These are phyloP conservation scores for Acronicta leporina DNA, from an alignment of 2,888 invertebrate genomes.

Conservation along the genomic window DNA sequence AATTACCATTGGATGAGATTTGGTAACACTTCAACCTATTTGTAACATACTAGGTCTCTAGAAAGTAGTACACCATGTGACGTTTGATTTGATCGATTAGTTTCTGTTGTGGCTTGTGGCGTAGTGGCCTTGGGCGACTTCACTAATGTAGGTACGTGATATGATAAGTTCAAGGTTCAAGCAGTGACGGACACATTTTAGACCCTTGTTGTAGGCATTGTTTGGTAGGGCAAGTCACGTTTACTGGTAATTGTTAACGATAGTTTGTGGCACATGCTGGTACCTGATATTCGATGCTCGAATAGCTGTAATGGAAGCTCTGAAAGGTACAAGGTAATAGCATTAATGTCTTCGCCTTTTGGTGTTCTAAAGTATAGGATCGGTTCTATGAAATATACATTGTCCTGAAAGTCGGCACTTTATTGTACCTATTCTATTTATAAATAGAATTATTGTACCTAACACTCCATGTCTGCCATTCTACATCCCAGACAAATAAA, in stretches of 20 bases:
- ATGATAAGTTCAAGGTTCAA: slow-evolving; percentile 73
- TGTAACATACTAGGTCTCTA: slow-evolving; percentile 22
- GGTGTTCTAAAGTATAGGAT: slow-evolving; percentile 22
- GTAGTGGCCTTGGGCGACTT: slow-evolving; percentile 62
- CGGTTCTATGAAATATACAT: slow-evolving; percentile 15
- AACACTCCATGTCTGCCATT: not conserved
- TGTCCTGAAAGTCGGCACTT: not conserved
- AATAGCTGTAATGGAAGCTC: no score
- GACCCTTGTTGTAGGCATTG: slow-evolving; percentile 30
- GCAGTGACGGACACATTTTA: slow-evolving; percentile 50
- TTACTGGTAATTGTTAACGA: slow-evolving; percentile 38
- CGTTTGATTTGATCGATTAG: slow-evolving; percentile 67
- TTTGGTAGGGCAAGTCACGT: slow-evolving; percentile 38
- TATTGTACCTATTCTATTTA: slow-evolving; percentile 11
- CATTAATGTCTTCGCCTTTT: not conserved
- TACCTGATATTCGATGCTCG: slow-evolving; percentile 5
- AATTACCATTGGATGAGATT: slow-evolving; percentile 3
- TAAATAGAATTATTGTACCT: slow-evolving; percentile 11
- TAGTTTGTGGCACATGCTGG: slow-evolving; percentile 32
- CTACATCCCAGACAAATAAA: slow-evolving; percentile 37
- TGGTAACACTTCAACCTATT: slow-evolving; percentile 26
- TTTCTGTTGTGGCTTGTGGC: slow-evolving; percentile 57
- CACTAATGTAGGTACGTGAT: slow-evolving; percentile 56
- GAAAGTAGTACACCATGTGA: slow-evolving; percentile 46
- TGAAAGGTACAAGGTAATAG: no score